Percentiles rank a stretch among this genome's conserved stretches.
phyloP scores from a whole-genome alignment of 2,113 vertebrate genomes.

The Mandrillus leucophaeus region DNA sequence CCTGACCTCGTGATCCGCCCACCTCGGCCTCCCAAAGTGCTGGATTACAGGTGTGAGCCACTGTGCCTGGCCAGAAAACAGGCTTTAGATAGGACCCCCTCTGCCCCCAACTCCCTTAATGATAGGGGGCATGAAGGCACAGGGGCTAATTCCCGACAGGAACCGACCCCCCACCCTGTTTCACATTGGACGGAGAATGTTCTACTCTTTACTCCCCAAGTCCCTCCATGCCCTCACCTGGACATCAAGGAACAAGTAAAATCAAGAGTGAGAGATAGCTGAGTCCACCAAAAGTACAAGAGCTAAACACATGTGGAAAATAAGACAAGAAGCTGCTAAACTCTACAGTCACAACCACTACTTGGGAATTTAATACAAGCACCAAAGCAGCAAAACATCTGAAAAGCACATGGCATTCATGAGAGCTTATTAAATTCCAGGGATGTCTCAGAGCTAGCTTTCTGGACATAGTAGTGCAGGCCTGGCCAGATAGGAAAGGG shows the following conservation, averaged over 20 bases:
- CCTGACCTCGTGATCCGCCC: too few relatives aligned
- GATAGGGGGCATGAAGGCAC: neutral
- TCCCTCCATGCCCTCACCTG: neutral
- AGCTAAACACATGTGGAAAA: neutral
- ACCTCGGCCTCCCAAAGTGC: too few relatives aligned
- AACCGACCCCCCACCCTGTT: neutral
- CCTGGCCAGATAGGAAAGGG: neutral
- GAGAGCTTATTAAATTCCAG: neutral
- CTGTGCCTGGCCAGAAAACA: neutral
- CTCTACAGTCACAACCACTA: neutral
- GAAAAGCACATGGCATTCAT: neutral
- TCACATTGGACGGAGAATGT: neutral
- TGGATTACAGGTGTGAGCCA: too few relatives aligned
- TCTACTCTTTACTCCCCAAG: neutral
- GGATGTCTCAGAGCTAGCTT: neutral
- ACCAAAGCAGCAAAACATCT: neutral
- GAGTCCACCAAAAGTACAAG: neutral
- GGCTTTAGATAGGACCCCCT: neutral
- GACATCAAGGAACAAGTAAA: slow-evolving; percentile 4
- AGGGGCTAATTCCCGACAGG: neutral
- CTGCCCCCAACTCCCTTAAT: neutral
- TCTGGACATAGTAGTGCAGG: neutral
- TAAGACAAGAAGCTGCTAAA: neutral
- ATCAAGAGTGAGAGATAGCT: neutral
- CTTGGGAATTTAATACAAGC: neutral